phyloP scores from a whole-genome alignment of 2,113 vertebrate genomes.

The Pteruthius melanotis region DNA sequence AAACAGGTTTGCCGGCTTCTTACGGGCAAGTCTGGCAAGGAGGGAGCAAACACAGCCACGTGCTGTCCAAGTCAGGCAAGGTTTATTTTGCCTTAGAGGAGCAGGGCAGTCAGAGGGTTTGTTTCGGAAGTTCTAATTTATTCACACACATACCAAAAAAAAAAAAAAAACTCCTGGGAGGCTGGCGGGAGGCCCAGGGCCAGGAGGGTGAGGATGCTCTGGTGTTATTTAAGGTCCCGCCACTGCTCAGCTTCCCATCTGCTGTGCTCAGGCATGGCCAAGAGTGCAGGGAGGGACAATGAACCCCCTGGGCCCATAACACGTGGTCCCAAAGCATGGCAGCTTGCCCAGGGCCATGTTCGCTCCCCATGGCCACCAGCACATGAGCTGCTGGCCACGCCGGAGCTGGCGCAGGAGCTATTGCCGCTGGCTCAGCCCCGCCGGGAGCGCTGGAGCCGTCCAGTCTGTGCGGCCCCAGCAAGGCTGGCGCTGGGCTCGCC shows the following conservation, averaged over 20 bases:
- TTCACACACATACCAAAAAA: background rate
- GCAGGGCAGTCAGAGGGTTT: background rate
- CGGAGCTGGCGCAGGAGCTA: background rate
- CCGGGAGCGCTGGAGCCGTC: background rate
- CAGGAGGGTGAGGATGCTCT: conserved; percentile 13
- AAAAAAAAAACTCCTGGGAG: background rate
- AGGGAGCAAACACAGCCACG: background rate
- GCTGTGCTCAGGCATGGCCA: background rate
- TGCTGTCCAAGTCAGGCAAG: background rate
- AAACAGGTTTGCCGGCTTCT: background rate
- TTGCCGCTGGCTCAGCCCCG: background rate
- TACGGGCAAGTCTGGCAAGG: background rate
- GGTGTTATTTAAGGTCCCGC: conserved; percentile 54
- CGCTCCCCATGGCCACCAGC: background rate
- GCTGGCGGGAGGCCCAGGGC: background rate
- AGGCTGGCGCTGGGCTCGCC: background rate
- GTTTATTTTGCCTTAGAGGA: background rate
- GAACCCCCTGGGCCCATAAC: background rate
- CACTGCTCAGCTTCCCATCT: background rate
- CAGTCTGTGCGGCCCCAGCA: background rate
- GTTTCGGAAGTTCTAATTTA: conserved; percentile 55
- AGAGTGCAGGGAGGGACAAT: background rate
- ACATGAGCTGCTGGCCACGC: background rate
- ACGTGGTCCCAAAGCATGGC: background rate
- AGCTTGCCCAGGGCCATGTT: background rate